Percentiles rank a stretch among this genome's conserved stretches.
Conservation (phyloP, 2,888 invertebrate genomes). For the Himalopsyche anomala region DNA sequence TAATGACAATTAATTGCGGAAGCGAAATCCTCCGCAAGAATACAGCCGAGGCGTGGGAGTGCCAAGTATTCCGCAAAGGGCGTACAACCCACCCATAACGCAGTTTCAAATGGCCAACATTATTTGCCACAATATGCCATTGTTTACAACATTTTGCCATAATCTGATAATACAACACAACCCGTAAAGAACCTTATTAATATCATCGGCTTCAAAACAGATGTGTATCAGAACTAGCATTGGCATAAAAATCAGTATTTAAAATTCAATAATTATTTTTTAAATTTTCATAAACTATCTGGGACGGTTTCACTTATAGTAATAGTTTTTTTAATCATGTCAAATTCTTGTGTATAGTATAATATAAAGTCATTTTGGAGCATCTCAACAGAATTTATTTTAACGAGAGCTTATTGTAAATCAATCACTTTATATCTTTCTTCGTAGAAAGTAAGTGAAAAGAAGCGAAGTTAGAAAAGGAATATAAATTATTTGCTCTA, state of each 20-base stretch:
- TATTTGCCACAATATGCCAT: constrained; percentile 40
- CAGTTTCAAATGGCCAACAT: constrained; percentile 15
- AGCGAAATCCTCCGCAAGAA: constrained; percentile 44
- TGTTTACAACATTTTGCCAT: constrained; percentile 28
- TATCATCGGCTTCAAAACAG: neutral
- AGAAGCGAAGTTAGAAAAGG: too few species aligned
- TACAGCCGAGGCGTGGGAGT: constrained; percentile 45
- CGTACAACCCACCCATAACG: constrained; percentile 37
- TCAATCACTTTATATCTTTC: too few species aligned
- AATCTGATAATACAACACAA: neutral
- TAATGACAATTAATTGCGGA: constrained; percentile 57
- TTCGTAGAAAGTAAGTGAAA: too few species aligned
- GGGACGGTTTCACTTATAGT: too few species aligned
- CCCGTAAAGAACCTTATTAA: constrained; percentile 17
- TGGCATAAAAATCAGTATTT: neutral
- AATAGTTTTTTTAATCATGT: too few species aligned
- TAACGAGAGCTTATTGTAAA: too few species aligned
- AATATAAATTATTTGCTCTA: too few species aligned
- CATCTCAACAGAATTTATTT: too few species aligned
- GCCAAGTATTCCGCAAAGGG: constrained; percentile 32
- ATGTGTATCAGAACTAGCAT: neutral
- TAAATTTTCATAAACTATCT: too few species aligned
- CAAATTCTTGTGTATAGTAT: too few species aligned
- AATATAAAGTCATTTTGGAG: too few species aligned
- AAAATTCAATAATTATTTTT: too few species aligned